Base-by-base conservation (phyloP, 2,797 vertebrate genomes). In the Crenichthys baileyi region DNA sequence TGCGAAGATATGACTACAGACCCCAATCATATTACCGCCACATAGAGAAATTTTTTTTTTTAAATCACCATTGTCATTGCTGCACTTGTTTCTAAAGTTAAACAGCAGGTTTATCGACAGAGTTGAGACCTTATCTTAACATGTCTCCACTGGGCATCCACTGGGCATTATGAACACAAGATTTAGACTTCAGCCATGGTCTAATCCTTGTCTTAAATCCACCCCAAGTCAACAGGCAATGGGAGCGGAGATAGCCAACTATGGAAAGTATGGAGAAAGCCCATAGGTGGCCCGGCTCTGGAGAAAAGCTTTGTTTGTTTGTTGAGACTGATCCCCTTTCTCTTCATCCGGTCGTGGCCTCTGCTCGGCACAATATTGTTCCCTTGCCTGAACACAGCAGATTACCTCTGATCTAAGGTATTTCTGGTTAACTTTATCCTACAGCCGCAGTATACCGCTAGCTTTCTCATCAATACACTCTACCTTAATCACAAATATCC, bases 191-290 rank as follows among this genome's bases (percentile, higher is more conserved):
- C 83, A 92, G 90, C 86, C 82, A 24, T 18, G 65, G 76, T 85
- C 85, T 93, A 91, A 95, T 95, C 91, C 90, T 90, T 92, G 90
- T 93, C 90, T 92, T 75, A 93, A 92, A 92, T 92, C 91, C 91
- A 88, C 87, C 86, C 86, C 90, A 72, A 94, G 92, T 93, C 92
- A 93, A 93, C 92, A 93, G 87, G 89, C 81, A 81, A 93, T 90
- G 77, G 84, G 73, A 81, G 75, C 26, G 4, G 76, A 76, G 91
- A 93, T 92, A 92, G 85, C 75, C 86, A 84, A 78, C 89, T 84
- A 89, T 76, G 71, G 89, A 83, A 84, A 78, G 88, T 85, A 89
- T 76, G 71, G 89, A 83, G 85, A 88, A 86, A 83, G 89, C 92
- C 91, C 88, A 89, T 84, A 91, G 90, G 91, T 83, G 41, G 48